Conservation (phyloP, 2,797 vertebrate genomes). For the Phrynocephalus guinanensis region DNA sequence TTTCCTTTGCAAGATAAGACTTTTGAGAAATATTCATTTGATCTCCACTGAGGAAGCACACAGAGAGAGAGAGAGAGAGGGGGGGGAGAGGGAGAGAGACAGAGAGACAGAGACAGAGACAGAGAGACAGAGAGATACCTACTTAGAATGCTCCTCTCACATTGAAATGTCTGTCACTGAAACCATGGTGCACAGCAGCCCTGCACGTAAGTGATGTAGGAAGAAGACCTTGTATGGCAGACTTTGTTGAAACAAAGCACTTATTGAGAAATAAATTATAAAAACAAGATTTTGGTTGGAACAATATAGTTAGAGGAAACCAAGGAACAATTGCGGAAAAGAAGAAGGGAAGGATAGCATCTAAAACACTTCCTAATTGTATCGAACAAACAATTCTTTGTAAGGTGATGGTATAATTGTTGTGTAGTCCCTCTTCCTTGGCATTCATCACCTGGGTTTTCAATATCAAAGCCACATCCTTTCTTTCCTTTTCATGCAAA, state of each 20-base stretch:
- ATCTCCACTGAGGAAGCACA: no score
- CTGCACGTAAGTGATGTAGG: neutral
- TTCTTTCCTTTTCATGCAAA: constrained; percentile 37
- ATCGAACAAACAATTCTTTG: constrained; percentile 8
- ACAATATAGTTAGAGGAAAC: neutral
- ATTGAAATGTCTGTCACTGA: neutral
- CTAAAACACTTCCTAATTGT: constrained; percentile 23
- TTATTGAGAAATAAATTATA: neutral
- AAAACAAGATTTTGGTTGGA: neutral
- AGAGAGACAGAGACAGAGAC: no score
- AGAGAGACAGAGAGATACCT: no score
- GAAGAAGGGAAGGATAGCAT: neutral
- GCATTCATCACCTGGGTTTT: constrained; percentile 34
- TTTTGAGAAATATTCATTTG: no score
- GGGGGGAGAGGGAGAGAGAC: no score
- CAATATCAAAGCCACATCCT: neutral
- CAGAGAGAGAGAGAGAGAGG: no score
- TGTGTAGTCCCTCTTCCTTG: constrained; percentile 14
- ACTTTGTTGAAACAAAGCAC: neutral
- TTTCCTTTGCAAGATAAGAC: no score
- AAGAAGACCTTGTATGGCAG: neutral
- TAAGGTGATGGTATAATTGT: neutral
- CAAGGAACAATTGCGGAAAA: neutral
- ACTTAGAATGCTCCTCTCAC: neutral
- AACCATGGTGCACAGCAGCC: neutral